Conservation (phyloP, 2,113 vertebrate species). For the Nestor notabilis region DNA sequence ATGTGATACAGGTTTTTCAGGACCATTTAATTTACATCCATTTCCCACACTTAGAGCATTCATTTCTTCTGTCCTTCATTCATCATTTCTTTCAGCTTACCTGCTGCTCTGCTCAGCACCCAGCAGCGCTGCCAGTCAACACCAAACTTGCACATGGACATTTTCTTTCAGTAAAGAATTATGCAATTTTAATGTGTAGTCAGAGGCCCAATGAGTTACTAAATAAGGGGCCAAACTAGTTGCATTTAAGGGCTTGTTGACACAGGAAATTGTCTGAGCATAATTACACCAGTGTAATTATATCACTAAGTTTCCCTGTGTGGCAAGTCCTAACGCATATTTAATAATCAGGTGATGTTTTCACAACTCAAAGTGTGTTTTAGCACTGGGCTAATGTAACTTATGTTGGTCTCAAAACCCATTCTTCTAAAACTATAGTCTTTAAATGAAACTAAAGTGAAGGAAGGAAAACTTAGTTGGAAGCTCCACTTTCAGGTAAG, state of each 20-base stretch:
- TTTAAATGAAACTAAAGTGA: not conserved
- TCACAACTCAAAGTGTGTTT: not conserved
- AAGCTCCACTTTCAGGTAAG: not conserved
- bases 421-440: not conserved
- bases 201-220: constrained; percentile 18
- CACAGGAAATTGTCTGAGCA: not conserved
- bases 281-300: constrained; percentile 35
- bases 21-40: not conserved
- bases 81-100: not conserved
- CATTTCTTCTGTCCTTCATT: not conserved
- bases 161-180: not conserved
- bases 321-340: constrained; percentile 21
- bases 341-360: constrained; percentile 32
- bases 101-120: not conserved
- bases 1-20: not conserved
- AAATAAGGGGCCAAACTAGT: not conserved
- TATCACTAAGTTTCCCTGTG: not conserved
- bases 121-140: not conserved
- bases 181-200: not conserved
- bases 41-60: not conserved
- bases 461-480: not conserved
- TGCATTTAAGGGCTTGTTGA: constrained; percentile 34
- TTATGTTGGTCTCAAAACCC: rapidly evolving
- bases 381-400: not conserved
- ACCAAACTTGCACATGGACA: not conserved